These are phyloP conservation scores for Drosophila tripunctata DNA, from an alignment of 2,888 invertebrate species.

Conservation along the genomic window DNA sequence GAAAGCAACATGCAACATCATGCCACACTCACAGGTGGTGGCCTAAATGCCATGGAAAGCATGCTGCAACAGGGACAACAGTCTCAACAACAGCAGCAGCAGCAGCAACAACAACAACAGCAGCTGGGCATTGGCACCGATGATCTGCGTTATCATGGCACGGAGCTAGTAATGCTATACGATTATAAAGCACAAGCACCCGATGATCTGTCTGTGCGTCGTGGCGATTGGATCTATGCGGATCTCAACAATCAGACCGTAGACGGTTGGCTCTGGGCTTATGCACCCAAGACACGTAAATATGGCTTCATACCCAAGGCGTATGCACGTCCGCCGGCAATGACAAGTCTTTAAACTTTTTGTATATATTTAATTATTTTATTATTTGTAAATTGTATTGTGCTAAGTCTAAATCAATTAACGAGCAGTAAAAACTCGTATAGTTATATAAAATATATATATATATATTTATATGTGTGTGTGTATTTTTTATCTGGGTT, in stretches of 20 bases:
- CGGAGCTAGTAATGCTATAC: conserved; percentile 96
- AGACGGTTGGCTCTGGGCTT: conserved; percentile 97
- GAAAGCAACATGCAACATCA: conserved; percentile 61
- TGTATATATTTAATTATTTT: conserved; percentile 5
- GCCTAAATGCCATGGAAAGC: conserved; percentile 52
- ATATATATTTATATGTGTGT: conserved; percentile 29
- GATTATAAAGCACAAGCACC: conserved; percentile 98
- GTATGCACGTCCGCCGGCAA: conserved; percentile 95
- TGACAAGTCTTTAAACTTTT: conserved; percentile 87
- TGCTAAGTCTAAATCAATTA: conserved; percentile 34
- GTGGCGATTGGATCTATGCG: conserved; percentile 98
- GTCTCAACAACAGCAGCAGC: conserved; percentile 58
- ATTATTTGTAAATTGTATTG: conserved; percentile 42
- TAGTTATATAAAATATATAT: conserved; percentile 26
- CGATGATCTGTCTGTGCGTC: conserved; percentile 94
- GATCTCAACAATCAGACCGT: conserved; percentile 96
- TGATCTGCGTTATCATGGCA: conserved; percentile 92
- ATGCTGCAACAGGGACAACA: conserved; percentile 64
- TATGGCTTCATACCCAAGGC: conserved; percentile 98
- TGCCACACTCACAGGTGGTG: conserved; percentile 48
- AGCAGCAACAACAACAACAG: conserved; percentile 65
- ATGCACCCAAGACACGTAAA: conserved; percentile 95
- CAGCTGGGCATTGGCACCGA: conserved; percentile 84
- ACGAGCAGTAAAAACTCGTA: conserved; percentile 18
- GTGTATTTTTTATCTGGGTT: conserved; percentile 6